Evolutionary conservation across 1,140 invertebrate genomes (phyloP).

Genomic region (Colletes gigas): DNA sequence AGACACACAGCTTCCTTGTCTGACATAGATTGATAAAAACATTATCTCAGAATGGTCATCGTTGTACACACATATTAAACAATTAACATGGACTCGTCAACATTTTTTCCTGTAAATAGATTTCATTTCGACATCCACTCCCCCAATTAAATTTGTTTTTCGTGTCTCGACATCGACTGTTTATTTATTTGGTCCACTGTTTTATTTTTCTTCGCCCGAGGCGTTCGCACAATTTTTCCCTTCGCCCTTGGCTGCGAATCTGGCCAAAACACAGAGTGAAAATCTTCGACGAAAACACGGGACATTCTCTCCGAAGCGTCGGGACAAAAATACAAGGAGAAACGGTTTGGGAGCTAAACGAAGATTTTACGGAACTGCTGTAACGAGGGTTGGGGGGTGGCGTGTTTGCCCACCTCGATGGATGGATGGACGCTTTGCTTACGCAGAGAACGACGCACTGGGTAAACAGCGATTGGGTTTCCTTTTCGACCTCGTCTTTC

Average conservation of each 20-base stretch:
- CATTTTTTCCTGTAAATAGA: no score
- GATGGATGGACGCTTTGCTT: conserved; percentile 73
- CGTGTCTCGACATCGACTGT: no score
- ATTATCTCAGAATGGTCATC: no score
- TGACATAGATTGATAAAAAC: no score
- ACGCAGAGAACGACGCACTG: conserved; percentile 73
- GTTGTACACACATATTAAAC: no score
- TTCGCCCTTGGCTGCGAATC: background rate
- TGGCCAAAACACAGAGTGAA: background rate
- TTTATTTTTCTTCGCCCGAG: no score
- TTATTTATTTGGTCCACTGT: no score
- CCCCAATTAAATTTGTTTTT: no score
- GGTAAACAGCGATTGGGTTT: conserved; percentile 78
- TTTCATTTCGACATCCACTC: no score
- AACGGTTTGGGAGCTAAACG: conserved; percentile 35
- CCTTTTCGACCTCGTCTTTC: conserved; percentile 61
- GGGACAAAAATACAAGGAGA: conserved; percentile 15
- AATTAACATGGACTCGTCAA: no score
- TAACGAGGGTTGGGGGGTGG: conserved; percentile 20
- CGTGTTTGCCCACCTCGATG: conserved; percentile 70
- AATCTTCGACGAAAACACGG: conserved; percentile 11
- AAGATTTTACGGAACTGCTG: conserved; percentile 53
- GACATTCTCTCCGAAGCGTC: background rate
- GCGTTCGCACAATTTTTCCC: background rate
- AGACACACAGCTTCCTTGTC: no score